phyloP scores from a whole-genome alignment of 2,888 invertebrate genomes.

The Cephus sareptanus region DNA sequence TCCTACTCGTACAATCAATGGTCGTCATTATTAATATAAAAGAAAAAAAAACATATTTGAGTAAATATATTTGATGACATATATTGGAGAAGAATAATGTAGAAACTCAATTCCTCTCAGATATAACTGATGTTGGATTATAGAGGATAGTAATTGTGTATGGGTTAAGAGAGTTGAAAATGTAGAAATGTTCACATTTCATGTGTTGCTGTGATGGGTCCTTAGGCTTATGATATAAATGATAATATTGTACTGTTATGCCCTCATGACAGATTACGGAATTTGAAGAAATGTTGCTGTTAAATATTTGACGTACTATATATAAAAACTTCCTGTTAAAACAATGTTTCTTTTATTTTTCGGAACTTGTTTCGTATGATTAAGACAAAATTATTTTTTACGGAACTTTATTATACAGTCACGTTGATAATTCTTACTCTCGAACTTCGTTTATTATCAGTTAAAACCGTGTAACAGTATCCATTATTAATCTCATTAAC shows the following conservation, averaged over 20 bases:
- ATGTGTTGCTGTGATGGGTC: slow-evolving; percentile 55
- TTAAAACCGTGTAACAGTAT: too few relatives aligned
- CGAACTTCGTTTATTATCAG: too few relatives aligned
- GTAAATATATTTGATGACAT: not conserved
- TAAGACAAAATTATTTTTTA: too few relatives aligned
- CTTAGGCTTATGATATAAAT: slow-evolving; percentile 33
- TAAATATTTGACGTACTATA: slow-evolving; percentile 24
- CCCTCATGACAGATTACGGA: too few relatives aligned
- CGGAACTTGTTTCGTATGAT: too few relatives aligned
- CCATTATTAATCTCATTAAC: too few relatives aligned
- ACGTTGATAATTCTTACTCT: too few relatives aligned
- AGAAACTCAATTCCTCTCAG: slow-evolving; percentile 26
- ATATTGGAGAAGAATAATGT: not conserved
- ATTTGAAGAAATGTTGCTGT: slow-evolving; percentile 21
- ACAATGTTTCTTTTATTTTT: too few relatives aligned
- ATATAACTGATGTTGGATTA: slow-evolving; percentile 32
- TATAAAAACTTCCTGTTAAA: too few relatives aligned
- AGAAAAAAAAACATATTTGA: not conserved
- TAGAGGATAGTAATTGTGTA: not conserved
- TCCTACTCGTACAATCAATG: slow-evolving; percentile 57
- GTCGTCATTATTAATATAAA: slow-evolving; percentile 39
- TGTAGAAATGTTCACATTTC: slow-evolving; percentile 31
- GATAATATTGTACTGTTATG: too few relatives aligned
- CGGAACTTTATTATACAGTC: too few relatives aligned
- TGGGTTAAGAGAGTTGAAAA: slow-evolving; percentile 17